These are phyloP conservation scores for Mormoops blainvillei DNA, from an alignment of 2,113 vertebrate species.

Conservation along the genomic window DNA sequence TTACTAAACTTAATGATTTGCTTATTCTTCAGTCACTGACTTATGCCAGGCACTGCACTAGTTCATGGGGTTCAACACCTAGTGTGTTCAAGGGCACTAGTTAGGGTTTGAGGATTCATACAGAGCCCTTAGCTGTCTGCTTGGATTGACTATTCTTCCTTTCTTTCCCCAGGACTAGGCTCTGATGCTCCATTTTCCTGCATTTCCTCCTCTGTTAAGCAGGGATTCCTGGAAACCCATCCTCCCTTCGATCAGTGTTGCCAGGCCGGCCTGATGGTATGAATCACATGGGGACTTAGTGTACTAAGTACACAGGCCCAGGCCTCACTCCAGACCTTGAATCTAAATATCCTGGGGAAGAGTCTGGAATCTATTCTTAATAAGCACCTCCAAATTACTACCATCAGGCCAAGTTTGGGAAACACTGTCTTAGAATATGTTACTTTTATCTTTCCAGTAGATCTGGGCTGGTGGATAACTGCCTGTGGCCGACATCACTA, in stretches of 20 bases:
- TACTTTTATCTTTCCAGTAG: slow-evolving; percentile 46
- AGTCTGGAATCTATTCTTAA: slow-evolving; percentile 53
- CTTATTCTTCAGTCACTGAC: neutral
- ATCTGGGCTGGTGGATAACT: slow-evolving; percentile 34
- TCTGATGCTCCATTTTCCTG: neutral
- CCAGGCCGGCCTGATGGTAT: neutral
- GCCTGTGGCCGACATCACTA: slow-evolving; percentile 59
- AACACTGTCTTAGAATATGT: slow-evolving; percentile 50
- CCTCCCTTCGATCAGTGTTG: neutral
- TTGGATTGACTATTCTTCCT: neutral
- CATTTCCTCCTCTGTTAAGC: neutral
- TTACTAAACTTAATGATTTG: neutral
- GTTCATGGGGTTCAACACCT: neutral
- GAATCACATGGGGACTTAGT: neutral
- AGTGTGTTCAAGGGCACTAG: neutral
- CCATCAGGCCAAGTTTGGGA: slow-evolving; percentile 27
- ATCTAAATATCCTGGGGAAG: neutral
- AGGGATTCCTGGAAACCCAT: neutral
- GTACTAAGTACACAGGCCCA: neutral
- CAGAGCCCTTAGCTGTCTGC: neutral
- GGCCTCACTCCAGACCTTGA: neutral
- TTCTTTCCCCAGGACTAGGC: neutral
- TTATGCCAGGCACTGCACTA: neutral
- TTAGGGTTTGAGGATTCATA: neutral
- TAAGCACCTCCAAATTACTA: slow-evolving; percentile 41